phyloP scores from a whole-genome alignment of 1,140 invertebrate species.

The Heliconius nattereri region DNA sequence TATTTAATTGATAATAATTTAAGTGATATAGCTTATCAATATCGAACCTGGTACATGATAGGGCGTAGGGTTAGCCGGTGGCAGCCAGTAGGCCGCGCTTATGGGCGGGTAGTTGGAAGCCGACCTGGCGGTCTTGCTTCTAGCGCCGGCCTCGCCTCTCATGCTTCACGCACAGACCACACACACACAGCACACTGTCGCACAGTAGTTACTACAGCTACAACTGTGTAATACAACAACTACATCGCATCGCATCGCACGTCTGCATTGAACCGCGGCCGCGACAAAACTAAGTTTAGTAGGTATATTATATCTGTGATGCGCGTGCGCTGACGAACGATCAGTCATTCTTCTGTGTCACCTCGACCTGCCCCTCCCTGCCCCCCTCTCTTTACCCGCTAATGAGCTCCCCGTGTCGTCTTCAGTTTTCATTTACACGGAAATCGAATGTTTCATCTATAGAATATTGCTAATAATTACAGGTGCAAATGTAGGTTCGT shows the following conservation, averaged over 20 bases:
- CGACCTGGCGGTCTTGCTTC: slow-evolving; percentile 67
- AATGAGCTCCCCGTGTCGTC: slow-evolving; percentile 65
- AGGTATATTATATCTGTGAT: slow-evolving; percentile 51
- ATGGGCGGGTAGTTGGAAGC: slow-evolving; percentile 86
- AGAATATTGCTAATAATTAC: neutral
- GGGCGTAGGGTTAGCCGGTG: slow-evolving; percentile 86
- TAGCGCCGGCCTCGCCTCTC: slow-evolving; percentile 74
- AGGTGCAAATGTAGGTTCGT: neutral
- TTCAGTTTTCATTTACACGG: slow-evolving; percentile 54
- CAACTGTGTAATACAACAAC: neutral
- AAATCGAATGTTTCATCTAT: neutral
- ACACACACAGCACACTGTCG: slow-evolving; percentile 52
- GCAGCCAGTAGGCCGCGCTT: slow-evolving; percentile 90
- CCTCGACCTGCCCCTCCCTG: slow-evolving; percentile 42
- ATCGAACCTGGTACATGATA: slow-evolving; percentile 88
- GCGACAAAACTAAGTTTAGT: slow-evolving; percentile 64
- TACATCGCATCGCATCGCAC: slow-evolving; percentile 50
- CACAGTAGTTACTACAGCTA: slow-evolving; percentile 17
- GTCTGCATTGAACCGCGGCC: slow-evolving; percentile 71
- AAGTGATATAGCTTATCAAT: neutral
- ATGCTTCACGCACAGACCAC: slow-evolving; percentile 64
- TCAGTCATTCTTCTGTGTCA: slow-evolving; percentile 75
- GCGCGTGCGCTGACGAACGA: slow-evolving; percentile 72
- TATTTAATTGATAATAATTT: neutral
- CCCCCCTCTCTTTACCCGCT: slow-evolving; percentile 41